Base-by-base conservation (phyloP, 64 coral and sea anemone genomes). In the Cladopsammia gracilis region DNA sequence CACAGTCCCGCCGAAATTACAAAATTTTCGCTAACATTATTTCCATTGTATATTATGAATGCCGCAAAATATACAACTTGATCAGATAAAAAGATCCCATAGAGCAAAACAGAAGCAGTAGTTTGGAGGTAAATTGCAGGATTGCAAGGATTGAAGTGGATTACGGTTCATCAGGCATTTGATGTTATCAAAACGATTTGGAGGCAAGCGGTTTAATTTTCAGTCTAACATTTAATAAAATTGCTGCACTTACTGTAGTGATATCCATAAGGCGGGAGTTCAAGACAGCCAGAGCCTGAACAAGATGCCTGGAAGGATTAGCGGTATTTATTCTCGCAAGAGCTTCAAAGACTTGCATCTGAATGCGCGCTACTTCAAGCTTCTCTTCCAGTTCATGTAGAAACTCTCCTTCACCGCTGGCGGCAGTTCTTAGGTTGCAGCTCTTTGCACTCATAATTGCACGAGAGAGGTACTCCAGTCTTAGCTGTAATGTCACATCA, bases 391-490 rank as follows among this genome's bases (percentile, higher is more conserved):
- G 76, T 73, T 96, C 97, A 68, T 98, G 97, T 19, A 98, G 85
- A 52, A 98, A 98, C 68, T 98, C 97, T 43, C 97, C 97, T 42
- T 98, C 97, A 13, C 82, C 78, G 48, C 94, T 96, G 26, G 79
- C 86, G 13, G 93, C 80, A 8, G 97, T 96, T 26, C 97, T 72
- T 18, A 96, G 75, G 48, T 98, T 98, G 48, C 94, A 86, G 42
- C 97, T 98, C 76, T 98, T 98, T 12, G 97, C 97, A 20, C 97
- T 98, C 94, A 98, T 96, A 13, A 98, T 98, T 18, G 97, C 94
- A 82, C 97, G 94, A 19, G 97, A 96, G 49, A 98, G 62, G 76
- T 98, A 98, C 76, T 98, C 97, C 4, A 98, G 77, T 53, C 97
- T 76, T 51, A 87, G 77, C 48, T 96, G 94, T 22, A 98, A 62